These are phyloP conservation scores for Nemapogon koenigi DNA, from an alignment of 2,888 invertebrate species.

Conservation along the genomic window DNA sequence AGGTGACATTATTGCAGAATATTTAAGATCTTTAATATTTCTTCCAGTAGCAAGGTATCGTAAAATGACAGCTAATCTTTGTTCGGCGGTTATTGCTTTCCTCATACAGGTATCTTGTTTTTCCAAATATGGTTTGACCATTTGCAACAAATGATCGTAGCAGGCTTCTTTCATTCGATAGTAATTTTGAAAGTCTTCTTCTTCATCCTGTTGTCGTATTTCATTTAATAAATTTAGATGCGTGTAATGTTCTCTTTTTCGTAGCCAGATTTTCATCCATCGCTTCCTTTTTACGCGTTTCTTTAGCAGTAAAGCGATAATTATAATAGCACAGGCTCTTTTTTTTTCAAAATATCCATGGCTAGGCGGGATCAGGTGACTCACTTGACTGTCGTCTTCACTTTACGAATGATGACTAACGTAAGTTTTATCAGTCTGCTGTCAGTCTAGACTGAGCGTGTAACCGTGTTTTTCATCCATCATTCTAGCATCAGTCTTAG, in stretches of 20 bases:
- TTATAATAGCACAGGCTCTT: conserved; percentile 15
- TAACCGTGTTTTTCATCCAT: conserved; percentile 14
- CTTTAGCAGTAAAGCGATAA: conserved; percentile 14
- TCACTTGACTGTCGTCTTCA: conserved; percentile 9
- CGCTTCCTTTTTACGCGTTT: conserved; percentile 16
- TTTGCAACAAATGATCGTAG: conserved; percentile 13
- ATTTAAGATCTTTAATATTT: conserved; percentile 14
- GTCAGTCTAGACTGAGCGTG: conserved; percentile 14
- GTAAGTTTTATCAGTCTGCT: conserved; percentile 11
- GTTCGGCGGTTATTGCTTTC: conserved; percentile 11
- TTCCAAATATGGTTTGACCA: conserved; percentile 12
- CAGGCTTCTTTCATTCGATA: conserved; percentile 15
- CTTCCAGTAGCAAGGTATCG: conserved; percentile 12
- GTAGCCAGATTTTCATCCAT: conserved; percentile 5
- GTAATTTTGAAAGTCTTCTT: conserved; percentile 13
- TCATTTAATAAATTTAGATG: conserved; percentile 12
- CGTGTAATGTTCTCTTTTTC: conserved; percentile 9
- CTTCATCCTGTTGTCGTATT: conserved; percentile 8
- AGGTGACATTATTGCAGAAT: conserved; percentile 13
- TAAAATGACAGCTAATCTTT: too few species aligned
- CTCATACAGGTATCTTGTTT: conserved; percentile 11
- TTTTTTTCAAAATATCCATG: conserved; percentile 13
- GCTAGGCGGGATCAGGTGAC: conserved; percentile 11
- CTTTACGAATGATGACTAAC: conserved; percentile 4
- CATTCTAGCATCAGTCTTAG: conserved; percentile 13